Evolutionary conservation across 2,888 invertebrate species (phyloP), one percentile per base, ranked within the genome.

Genomic region (Oligia latruncula): DNA sequence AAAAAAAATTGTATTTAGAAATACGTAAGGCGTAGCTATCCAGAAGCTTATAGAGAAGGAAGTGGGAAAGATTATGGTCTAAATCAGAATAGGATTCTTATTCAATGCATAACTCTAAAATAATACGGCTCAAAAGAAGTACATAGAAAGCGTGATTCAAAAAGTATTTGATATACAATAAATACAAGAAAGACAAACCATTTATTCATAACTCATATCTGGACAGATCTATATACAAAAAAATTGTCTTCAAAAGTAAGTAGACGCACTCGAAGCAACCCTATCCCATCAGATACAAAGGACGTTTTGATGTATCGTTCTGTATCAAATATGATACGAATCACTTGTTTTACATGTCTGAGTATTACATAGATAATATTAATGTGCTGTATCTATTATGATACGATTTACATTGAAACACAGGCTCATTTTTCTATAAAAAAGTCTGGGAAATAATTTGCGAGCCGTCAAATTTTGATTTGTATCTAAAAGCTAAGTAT

Each of bases 231-330:
- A 46, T 64, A 78, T 75, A 87, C 72, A 68, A 80, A 88, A 35
- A 87, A 77, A 65, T 78, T 77, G 77, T 82, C 74, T 87, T 78
- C 80, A 84, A 76, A 81, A 77, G 77, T 84, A 86, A 80, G 52
- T 80, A 60, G 46, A 80, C 77, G 55, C 62, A 68, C 73, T 77
- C 68, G 71, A 82, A 81, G 62, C 79, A 87, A 77, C 87, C 86
- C 85, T 87, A 81, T 77, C 87, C 87, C 85, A 85, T 84, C 88
- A 82, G 84, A 91, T 89, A 89, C 90, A 91, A 92, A 92, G 93
- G 92, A 86, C 92, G 91, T 93, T 94, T 92, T 94, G 93, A 94
- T 93, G 92, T 93, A 94, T 95, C 92, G 92, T 93, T 92, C 90
- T 93, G 60, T 60, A 62, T 60, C 76, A 76, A 76, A 91, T 91